Conservation (phyloP, 2,113 vertebrate genomes). For the Mus musculus region GRCm39 chr9:10563501-10564000, state of each 20-base stretch:
- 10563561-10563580: too few species aligned
- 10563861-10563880: not conserved
- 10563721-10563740: not conserved
- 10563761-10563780: not conserved
- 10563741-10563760: not conserved
- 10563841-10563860: not conserved
- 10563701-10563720: not conserved
- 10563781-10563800: not conserved
- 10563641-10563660: too few species aligned
- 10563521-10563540: too few species aligned
- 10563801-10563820: not conserved
- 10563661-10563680: not conserved
- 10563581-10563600: too few species aligned
- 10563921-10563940: not conserved
- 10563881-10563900: not conserved
- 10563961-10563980: not conserved
- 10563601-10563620: too few species aligned
- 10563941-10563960: not conserved
- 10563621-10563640: too few species aligned
- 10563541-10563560: too few species aligned
- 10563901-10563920: not conserved
- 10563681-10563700: not conserved
- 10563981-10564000: constrained; percentile 39
- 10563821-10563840: not conserved
- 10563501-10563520: too few species aligned